Conservation (phyloP, 2,113 vertebrate species). For the Trachemys scripta region DNA sequence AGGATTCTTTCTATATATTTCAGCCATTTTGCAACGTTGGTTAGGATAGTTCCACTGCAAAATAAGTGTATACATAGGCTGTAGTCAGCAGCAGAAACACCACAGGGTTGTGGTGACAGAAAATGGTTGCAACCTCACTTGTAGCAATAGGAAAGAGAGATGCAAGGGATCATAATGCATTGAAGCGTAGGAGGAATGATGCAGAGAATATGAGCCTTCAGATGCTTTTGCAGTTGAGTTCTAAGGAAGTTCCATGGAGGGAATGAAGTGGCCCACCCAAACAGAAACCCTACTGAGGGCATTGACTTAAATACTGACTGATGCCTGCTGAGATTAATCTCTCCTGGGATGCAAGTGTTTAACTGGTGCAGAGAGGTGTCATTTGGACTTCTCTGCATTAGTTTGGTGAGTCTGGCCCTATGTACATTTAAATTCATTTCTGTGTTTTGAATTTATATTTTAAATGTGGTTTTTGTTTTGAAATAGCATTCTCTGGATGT, state of each 20-base stretch:
- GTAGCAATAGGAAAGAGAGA: rapidly evolving
- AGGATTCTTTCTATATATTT: neutral
- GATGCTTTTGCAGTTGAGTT: neutral
- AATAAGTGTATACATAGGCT: neutral
- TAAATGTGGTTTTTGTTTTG: neutral
- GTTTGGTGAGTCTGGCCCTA: no score
- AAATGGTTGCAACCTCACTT: neutral
- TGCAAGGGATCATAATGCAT: neutral
- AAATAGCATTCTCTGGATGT: neutral
- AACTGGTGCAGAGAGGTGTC: neutral
- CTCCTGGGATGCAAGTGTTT: neutral
- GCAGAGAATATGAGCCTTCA: neutral
- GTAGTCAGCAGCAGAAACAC: rapidly evolving
- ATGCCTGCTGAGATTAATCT: neutral
- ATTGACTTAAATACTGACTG: neutral
- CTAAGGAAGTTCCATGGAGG: neutral
- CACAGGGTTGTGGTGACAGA: rapidly evolving
- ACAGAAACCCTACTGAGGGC: neutral
- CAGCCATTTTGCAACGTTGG: neutral
- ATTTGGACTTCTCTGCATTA: neutral
- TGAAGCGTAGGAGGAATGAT: neutral
- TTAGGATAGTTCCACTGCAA: neutral
- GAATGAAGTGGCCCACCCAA: neutral
- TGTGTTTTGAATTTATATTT: neutral
- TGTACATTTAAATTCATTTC: neutral